A percentile compares a stretch with the other conserved stretches of the same genome.
Evolutionary conservation across 1,140 invertebrate species (phyloP).

Genomic region (Colletes latitarsis): DNA sequence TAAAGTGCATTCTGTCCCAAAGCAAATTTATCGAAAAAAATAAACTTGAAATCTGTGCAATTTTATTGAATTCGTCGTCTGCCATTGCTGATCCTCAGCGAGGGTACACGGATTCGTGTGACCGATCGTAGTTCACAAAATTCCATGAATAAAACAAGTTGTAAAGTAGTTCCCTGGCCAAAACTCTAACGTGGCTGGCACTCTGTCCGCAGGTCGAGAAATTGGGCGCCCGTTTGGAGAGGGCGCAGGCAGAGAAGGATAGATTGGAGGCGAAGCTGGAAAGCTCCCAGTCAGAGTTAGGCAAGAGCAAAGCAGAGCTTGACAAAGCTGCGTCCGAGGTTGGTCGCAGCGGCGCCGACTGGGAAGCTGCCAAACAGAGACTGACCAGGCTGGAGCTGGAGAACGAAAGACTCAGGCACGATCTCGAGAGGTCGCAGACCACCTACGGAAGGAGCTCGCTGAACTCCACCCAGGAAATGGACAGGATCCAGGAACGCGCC

Average conservation of each 20-base stretch:
- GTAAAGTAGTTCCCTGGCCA: not conserved
- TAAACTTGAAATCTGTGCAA: too few species aligned
- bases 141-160: not conserved
- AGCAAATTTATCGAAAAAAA: too few species aligned
- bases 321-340: conserved; percentile 95
- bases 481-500: conserved; percentile 92
- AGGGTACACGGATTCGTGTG: too few species aligned
- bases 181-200: not conserved
- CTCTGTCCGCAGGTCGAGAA: conserved; percentile 86
- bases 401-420: conserved; percentile 92
- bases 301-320: conserved; percentile 95
- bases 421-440: conserved; percentile 91
- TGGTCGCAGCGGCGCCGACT: conserved; percentile 92
- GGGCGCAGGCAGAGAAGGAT: conserved; percentile 94
- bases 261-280: conserved; percentile 94
- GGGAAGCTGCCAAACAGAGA: conserved; percentile 94
- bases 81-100: too few species aligned
- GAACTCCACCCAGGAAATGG: conserved; percentile 89
- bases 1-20: too few species aligned
- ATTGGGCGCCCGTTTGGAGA: conserved; percentile 91
- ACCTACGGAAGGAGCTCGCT: conserved; percentile 89
- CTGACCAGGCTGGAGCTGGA: conserved; percentile 92
- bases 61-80: too few species aligned
- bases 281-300: conserved; percentile 94
- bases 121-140: not conserved